Conservation (phyloP, 2,113 vertebrate species). For the Nyctibius bracteatus region DNA sequence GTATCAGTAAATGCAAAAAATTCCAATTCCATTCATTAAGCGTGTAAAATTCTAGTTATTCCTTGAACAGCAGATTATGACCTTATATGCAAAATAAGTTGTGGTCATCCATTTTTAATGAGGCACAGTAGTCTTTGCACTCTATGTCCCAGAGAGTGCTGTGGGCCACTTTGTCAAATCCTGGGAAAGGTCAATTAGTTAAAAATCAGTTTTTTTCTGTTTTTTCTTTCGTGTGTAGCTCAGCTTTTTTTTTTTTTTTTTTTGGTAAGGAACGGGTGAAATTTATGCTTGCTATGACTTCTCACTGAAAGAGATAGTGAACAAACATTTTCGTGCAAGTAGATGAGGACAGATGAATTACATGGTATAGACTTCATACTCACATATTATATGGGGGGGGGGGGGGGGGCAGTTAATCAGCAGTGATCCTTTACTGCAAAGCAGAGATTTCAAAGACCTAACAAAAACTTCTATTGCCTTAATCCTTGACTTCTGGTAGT, state of each 20-base stretch:
- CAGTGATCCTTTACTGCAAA: background rate
- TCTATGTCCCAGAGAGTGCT: background rate
- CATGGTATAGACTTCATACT: background rate
- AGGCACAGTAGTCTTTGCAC: background rate
- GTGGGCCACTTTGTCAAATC: background rate
- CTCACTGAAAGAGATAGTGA: background rate
- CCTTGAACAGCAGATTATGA: background rate
- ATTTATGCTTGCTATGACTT: background rate
- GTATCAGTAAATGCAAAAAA: background rate
- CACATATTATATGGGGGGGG: background rate
- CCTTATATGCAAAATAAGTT: background rate
- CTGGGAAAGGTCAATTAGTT: conserved; percentile 1
- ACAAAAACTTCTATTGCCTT: background rate
- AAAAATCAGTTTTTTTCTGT: background rate
- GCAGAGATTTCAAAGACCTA: background rate
- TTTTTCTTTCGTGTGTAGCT: background rate
- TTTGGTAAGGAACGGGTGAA: background rate
- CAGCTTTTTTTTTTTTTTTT: background rate
- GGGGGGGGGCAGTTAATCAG: background rate
- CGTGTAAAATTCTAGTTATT: background rate
- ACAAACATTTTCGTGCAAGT: background rate
- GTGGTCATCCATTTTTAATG: background rate
- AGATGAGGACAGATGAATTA: background rate
- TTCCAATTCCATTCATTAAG: background rate
- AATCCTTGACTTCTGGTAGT: background rate